These are phyloP conservation scores for Melanargia galathea DNA, from an alignment of 2,888 invertebrate genomes.

Conservation along the genomic window DNA sequence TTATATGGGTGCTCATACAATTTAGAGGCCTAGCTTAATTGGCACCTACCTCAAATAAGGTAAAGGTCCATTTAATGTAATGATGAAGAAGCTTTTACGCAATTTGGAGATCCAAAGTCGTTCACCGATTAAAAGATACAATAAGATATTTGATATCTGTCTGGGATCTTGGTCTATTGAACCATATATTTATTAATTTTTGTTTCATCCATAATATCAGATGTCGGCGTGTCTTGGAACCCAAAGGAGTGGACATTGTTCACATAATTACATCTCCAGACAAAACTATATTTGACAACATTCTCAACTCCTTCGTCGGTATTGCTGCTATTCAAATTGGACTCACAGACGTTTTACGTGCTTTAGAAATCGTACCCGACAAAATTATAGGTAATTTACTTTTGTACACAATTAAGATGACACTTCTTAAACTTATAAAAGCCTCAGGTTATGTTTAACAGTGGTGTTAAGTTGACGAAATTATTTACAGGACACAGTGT, in stretches of 20 bases:
- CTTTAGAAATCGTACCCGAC: constrained; percentile 85
- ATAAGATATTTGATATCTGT: too few relatives aligned
- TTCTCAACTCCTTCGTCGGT: constrained; percentile 87
- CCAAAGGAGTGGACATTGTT: constrained; percentile 85
- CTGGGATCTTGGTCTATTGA: too few relatives aligned
- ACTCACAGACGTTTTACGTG: constrained; percentile 67
- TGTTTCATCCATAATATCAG: constrained; percentile 44
- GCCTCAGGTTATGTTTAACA: neutral
- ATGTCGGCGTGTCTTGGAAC: constrained; percentile 74
- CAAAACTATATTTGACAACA: constrained; percentile 79
- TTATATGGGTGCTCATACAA: too few relatives aligned
- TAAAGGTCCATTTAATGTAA: too few relatives aligned
- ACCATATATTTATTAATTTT: neutral
- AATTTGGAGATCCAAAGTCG: too few relatives aligned
- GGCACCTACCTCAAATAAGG: too few relatives aligned
- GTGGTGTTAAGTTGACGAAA: neutral
- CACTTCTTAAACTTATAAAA: neutral
- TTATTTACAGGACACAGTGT: constrained; percentile 89
- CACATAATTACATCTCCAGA: constrained; percentile 85
- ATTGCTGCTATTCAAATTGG: constrained; percentile 88
- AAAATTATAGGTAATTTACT: constrained; percentile 84
- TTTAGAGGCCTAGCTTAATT: too few relatives aligned
- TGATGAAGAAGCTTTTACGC: too few relatives aligned
- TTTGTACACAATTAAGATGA: neutral
- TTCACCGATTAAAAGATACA: too few relatives aligned